Base-by-base conservation (phyloP, 2,888 invertebrate genomes). In the Patella caerulea region DNA sequence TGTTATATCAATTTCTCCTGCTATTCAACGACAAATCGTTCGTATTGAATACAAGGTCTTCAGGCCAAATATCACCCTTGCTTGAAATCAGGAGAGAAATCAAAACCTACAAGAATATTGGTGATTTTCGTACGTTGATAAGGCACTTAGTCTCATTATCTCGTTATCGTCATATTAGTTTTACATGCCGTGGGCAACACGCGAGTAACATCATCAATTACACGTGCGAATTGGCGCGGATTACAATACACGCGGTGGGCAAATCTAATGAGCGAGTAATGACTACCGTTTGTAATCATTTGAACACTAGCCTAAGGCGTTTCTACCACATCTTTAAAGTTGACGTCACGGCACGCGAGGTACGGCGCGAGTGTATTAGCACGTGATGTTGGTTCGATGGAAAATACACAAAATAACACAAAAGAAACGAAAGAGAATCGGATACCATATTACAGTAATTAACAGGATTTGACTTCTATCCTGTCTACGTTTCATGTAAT, bases 231-330 rank as follows among this genome's bases (percentile, higher is more conserved):
- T 76, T 71, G 72, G 54, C 73, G 73, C 76, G 76, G 72, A 76
- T 76, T 76, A 76, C 76, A 52, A 73, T 72, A 53, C 76, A 76
- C 76, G 76, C 72, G 76, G 72, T 59, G 65, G 19, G 72, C 72
- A 56, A 73, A 76, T 72, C 73, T 76, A 72, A 76, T 73, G 76
- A 76, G 72, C 69, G 34, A 72, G 65, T 72, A 76, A 76, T 76
- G 76, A 73, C 76, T 65, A 73, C 72, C 76, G 76, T 76, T 76
- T 76, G 75, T 75, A 75, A 75, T 75, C 75, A 75, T 75, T 75
- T 75, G 71, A 75, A 75, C 75, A 45, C 53, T 75, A 54, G 71
- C 75, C 75, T 54, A 24, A 52, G 75, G 75, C 75, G 71, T 71
- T 24, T 56, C 70, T 71, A 56, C 70, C 53, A 54, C 71, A 71